phyloP scores from a whole-genome alignment of 2,797 vertebrate genomes.

The Notolabrus celidotus region DNA sequence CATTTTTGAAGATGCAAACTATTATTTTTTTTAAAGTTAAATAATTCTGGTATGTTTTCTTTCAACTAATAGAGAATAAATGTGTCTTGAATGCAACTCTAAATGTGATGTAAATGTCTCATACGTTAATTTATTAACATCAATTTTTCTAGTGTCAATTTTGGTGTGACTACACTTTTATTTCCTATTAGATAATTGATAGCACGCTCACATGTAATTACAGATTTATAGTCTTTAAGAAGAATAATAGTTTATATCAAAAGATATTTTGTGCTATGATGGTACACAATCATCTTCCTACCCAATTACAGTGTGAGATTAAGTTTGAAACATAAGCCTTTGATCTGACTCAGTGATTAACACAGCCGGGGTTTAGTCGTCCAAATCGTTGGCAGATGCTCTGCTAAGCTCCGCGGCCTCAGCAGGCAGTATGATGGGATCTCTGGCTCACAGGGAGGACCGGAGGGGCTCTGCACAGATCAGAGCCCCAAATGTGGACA shows the following conservation, averaged over 20 bases:
- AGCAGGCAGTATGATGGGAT: slow-evolving; percentile 69
- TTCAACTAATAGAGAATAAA: slow-evolving; percentile 8
- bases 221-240: slow-evolving; percentile 17
- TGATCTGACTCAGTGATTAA: slow-evolving; percentile 81
- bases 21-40: slow-evolving; percentile 4
- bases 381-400: slow-evolving; percentile 82
- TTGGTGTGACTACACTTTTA: not conserved
- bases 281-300: slow-evolving; percentile 39
- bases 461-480: slow-evolving; percentile 46
- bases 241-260: slow-evolving; percentile 23
- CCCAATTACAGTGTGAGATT: slow-evolving; percentile 72
- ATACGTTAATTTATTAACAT: not conserved
- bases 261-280: slow-evolving; percentile 31
- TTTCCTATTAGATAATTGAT: slow-evolving; percentile 14
- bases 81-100: slow-evolving; percentile 19
- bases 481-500: slow-evolving; percentile 59
- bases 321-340: slow-evolving; percentile 73
- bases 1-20: not conserved
- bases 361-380: slow-evolving; percentile 75
- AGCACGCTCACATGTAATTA: slow-evolving; percentile 16
- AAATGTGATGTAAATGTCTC: slow-evolving; percentile 9
- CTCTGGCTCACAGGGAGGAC: slow-evolving; percentile 61
- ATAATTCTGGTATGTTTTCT: not conserved
- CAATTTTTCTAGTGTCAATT: not conserved
- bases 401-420: slow-evolving; percentile 71